phyloP scores from a whole-genome alignment of 2,113 vertebrate species.

The Callipepla californica region DNA sequence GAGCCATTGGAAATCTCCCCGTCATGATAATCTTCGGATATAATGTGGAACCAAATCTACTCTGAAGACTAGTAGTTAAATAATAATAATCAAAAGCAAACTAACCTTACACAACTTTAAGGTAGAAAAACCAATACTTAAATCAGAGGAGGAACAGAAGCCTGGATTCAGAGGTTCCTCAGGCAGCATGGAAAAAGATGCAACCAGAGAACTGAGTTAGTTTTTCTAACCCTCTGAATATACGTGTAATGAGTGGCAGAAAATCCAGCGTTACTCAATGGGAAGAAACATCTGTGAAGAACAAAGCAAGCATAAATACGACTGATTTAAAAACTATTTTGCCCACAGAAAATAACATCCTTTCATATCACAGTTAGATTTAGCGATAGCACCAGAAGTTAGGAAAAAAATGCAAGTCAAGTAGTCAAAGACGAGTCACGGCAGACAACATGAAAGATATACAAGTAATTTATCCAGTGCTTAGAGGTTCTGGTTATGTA shows the following conservation, averaged over 20 bases:
- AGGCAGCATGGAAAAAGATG: not conserved
- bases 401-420: not conserved
- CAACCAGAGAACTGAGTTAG: not conserved
- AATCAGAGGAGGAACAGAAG: not conserved
- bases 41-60: not conserved
- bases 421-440: not conserved
- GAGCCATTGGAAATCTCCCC: not conserved
- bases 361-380: not conserved
- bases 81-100: not conserved
- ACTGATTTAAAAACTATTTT: not conserved
- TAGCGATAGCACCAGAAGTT: not conserved
- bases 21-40: not conserved
- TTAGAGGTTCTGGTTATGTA: not conserved
- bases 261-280: not conserved
- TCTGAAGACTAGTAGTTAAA: not conserved
- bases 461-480: not conserved
- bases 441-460: not conserved
- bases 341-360: not conserved
- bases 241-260: not conserved
- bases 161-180: not conserved
- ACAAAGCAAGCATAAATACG: not conserved
- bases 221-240: not conserved
- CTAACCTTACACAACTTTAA: not conserved
- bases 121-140: accelerated
- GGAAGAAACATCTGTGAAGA: not conserved